A percentile compares a stretch with the other conserved stretches of the same genome.
These are phyloP conservation scores for Anolis carolinensis DNA, from an alignment of 2,113 vertebrate genomes.

Conservation along the genomic window DNA sequence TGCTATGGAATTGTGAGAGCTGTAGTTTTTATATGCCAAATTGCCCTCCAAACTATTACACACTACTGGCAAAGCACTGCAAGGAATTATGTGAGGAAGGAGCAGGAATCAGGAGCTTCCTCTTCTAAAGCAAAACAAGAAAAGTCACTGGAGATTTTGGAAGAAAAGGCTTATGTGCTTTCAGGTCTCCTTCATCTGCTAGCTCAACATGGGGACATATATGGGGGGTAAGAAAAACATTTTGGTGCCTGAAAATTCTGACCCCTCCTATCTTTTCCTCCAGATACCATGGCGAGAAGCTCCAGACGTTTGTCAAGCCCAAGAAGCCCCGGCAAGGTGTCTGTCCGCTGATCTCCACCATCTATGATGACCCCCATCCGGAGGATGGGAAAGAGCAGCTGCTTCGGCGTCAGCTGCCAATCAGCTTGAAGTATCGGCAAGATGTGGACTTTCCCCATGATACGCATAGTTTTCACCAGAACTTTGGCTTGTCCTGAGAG, in stretches of 20 bases:
- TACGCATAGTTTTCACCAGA: not conserved
- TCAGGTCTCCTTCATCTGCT: not conserved
- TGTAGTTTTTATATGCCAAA: no score
- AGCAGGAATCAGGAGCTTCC: not conserved
- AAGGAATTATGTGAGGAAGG: no score
- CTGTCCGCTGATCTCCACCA: slow-evolving; percentile 83
- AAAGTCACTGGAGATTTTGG: not conserved
- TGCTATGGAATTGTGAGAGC: no score
- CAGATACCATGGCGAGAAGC: slow-evolving; percentile 95
- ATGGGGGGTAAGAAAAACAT: no score
- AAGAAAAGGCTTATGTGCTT: not conserved
- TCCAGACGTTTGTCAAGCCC: slow-evolving; percentile 74
- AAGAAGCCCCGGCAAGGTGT: slow-evolving; percentile 76
- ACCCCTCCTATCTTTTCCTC: slow-evolving; percentile 22
- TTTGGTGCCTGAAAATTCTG: no score
- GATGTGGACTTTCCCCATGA: slow-evolving; percentile 70
- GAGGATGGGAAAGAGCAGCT: slow-evolving; percentile 83
- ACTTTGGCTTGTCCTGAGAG: not conserved
- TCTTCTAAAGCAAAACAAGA: not conserved
- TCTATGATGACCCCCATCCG: slow-evolving; percentile 88
- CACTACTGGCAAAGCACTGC: not conserved
- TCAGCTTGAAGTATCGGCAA: slow-evolving; percentile 88
- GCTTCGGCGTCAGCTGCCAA: slow-evolving; percentile 85
- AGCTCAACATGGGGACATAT: no score
- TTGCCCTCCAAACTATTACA: not conserved